These are phyloP conservation scores for Incurvaria masculella DNA, from an alignment of 2,888 invertebrate species.

Conservation along the genomic window DNA sequence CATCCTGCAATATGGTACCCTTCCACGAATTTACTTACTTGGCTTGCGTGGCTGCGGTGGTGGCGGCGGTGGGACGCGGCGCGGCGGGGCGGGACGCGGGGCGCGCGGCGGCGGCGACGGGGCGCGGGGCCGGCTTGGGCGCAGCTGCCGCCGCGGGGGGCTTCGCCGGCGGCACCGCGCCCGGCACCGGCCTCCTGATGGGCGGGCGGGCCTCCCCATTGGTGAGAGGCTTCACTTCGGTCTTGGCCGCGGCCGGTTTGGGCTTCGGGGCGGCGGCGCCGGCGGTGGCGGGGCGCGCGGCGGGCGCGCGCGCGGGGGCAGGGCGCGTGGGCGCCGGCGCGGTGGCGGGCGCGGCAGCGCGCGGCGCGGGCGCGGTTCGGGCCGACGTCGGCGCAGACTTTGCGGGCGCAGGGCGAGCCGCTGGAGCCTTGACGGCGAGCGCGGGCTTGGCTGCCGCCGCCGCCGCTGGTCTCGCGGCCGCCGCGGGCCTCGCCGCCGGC, in stretches of 20 bases:
- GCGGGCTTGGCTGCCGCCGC: constrained; percentile 11
- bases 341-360: constrained; percentile 20
- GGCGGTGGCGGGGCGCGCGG: constrained; percentile 21
- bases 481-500: constrained; percentile 18
- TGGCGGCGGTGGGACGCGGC: constrained; percentile 6
- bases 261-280: constrained; percentile 23
- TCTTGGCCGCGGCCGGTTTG: constrained; percentile 21
- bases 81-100: constrained; percentile 11
- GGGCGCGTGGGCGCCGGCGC: constrained; percentile 18
- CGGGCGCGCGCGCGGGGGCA: constrained; percentile 17
- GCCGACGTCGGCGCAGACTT: constrained; percentile 18
- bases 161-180: constrained; percentile 10
- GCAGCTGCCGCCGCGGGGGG: constrained; percentile 21
- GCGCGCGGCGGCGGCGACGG: constrained; percentile 15
- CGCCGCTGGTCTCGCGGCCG: constrained; percentile 13
- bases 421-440: constrained; percentile 18
- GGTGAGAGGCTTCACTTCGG: constrained; percentile 50
- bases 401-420: constrained; percentile 18
- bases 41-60: constrained; percentile 17
- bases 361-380: constrained; percentile 15
- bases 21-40: too few species aligned
- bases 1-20: too few species aligned
- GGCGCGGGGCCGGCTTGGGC: constrained; percentile 19
- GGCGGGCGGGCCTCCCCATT: constrained; percentile 54
- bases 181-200: constrained; percentile 17